phyloP scores from a whole-genome alignment of 2,888 invertebrate genomes.

The Antitype chi region DNA sequence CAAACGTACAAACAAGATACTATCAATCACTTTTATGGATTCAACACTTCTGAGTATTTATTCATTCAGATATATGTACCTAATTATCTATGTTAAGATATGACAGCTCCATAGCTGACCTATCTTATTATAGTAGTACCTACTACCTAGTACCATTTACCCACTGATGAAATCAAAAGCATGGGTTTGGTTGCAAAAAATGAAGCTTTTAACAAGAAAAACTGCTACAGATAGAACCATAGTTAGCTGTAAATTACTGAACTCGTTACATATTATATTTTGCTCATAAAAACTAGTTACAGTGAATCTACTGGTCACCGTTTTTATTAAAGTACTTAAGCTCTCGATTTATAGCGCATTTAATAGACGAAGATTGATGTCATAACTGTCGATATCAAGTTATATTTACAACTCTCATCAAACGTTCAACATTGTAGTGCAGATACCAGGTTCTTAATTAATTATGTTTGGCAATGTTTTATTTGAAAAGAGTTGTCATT shows the following conservation, averaged over 20 bases:
- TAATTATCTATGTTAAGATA: too few species aligned
- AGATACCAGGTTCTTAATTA: constrained; percentile 3
- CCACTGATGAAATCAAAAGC: neutral
- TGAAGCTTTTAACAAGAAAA: neutral
- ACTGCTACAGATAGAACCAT: too few species aligned
- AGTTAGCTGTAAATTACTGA: constrained; percentile 10
- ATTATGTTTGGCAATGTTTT: neutral
- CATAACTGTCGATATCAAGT: constrained; percentile 32
- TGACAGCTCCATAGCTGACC: too few species aligned
- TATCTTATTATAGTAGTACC: neutral
- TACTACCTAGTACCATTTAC: neutral
- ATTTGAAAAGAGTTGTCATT: neutral
- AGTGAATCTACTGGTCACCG: constrained; percentile 2
- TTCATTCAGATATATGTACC: too few species aligned
- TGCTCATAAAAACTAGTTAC: constrained; percentile 12
- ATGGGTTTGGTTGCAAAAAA: neutral
- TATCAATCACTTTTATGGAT: too few species aligned
- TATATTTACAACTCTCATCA: constrained; percentile 48
- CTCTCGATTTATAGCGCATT: constrained; percentile 31
- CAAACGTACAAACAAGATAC: too few species aligned
- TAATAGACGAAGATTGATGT: constrained; percentile 32
- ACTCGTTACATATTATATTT: constrained; percentile 31
- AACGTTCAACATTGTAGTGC: constrained; percentile 18
- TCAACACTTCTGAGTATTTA: too few species aligned
- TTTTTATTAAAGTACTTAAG: constrained; percentile 27